Conservation (phyloP, 2,888 invertebrate species). For the Cephus nigrinus region DNA sequence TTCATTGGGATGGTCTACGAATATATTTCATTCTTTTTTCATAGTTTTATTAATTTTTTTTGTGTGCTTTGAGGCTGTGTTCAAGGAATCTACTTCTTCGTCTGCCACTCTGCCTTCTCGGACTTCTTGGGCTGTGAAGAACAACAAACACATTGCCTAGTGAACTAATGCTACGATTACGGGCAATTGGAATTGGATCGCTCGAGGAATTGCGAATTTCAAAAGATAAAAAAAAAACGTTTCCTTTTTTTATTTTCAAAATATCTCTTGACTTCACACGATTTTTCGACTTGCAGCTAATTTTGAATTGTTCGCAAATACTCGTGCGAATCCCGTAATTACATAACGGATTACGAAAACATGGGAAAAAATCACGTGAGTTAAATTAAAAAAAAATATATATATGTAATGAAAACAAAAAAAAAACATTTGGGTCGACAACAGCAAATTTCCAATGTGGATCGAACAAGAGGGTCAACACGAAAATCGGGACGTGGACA, state of each 20-base stretch:
- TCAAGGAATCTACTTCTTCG: conserved; percentile 69
- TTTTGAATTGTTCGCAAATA: no score
- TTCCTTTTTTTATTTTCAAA: neutral
- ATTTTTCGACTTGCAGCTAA: no score
- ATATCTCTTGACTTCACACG: no score
- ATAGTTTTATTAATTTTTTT: conserved; percentile 16
- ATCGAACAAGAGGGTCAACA: no score
- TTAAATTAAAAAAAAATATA: neutral
- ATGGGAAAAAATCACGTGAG: neutral
- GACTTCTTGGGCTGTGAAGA: conserved; percentile 80
- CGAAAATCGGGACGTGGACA: neutral
- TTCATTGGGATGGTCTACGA: no score
- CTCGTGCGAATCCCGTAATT: no score
- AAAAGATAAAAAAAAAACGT: neutral
- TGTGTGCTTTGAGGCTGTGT: conserved; percentile 8
- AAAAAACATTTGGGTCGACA: no score
- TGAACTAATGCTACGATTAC: conserved; percentile 44
- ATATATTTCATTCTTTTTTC: neutral
- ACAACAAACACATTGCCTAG: conserved; percentile 63
- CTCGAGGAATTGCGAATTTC: neutral
- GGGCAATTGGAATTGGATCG: no score
- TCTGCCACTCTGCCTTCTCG: conserved; percentile 80
- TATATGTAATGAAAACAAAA: neutral
- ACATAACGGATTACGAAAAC: neutral
- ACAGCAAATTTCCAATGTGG: no score